phyloP scores from a whole-genome alignment of 2,888 invertebrate species.

The Drosophila mercatorum region DNA sequence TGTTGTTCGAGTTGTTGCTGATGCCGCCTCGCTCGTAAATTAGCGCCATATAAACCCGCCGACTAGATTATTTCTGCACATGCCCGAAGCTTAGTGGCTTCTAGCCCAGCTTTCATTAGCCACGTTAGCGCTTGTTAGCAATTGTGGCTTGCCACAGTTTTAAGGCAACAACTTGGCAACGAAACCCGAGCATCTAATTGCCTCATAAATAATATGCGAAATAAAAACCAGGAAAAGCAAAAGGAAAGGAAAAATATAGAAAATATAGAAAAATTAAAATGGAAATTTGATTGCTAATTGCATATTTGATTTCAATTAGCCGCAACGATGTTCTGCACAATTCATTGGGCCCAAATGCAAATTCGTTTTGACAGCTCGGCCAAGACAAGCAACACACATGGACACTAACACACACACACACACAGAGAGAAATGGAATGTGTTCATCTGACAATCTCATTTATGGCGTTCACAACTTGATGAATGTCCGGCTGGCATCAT shows the following conservation, averaged over 20 bases:
- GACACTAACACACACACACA: not conserved
- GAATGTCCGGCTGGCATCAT: slow-evolving; percentile 53
- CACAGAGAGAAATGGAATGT: slow-evolving; percentile 20
- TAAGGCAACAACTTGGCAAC: slow-evolving; percentile 21
- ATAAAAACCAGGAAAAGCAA: not conserved
- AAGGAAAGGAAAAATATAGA: not conserved
- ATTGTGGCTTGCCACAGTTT: slow-evolving; percentile 36
- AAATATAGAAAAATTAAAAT: slow-evolving; percentile 25
- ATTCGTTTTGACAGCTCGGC: slow-evolving; percentile 58
- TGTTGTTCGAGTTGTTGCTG: slow-evolving; percentile 27
- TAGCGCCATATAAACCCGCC: slow-evolving; percentile 59
- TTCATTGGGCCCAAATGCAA: slow-evolving; percentile 51
- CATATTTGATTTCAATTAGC: slow-evolving; percentile 74
- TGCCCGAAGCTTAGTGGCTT: slow-evolving; percentile 32
- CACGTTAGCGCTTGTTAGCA: slow-evolving; percentile 29
- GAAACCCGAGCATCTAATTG: slow-evolving; percentile 55
- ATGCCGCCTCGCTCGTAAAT: slow-evolving; percentile 64
- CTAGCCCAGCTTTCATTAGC: slow-evolving; percentile 43
- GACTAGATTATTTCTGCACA: slow-evolving; percentile 65
- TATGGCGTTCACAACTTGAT: slow-evolving; percentile 59
- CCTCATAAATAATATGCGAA: slow-evolving; percentile 59
- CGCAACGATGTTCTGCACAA: slow-evolving; percentile 16
- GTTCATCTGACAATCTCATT: slow-evolving; percentile 66
- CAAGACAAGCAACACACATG: slow-evolving; percentile 1
- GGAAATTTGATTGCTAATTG: slow-evolving; percentile 57